phyloP scores from a whole-genome alignment of 2,888 invertebrate species.

The Peribatodes rhomboidaria region DNA sequence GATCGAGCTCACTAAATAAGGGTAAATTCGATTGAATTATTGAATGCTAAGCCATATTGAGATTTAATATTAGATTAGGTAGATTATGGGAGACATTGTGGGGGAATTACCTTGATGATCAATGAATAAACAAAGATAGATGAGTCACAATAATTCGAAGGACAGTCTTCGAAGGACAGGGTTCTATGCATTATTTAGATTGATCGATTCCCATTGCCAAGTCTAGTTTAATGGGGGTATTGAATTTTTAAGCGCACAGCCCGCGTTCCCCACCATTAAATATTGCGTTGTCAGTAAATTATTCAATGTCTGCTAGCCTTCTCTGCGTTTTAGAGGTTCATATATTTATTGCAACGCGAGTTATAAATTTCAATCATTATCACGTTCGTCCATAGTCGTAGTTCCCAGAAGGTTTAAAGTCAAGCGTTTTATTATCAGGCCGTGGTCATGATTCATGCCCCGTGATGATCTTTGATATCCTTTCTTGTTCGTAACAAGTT shows the following conservation, averaged over 20 bases:
- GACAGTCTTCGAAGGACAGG: slow-evolving; percentile 45
- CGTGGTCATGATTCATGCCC: slow-evolving; percentile 69
- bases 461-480: slow-evolving; percentile 76
- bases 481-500: slow-evolving; percentile 67
- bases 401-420: slow-evolving; percentile 73
- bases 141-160: slow-evolving; percentile 37
- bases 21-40: slow-evolving; percentile 66
- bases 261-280: slow-evolving; percentile 53
- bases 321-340: slow-evolving; percentile 21
- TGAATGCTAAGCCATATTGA: slow-evolving; percentile 60
- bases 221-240: slow-evolving; percentile 55
- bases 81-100: slow-evolving; percentile 46
- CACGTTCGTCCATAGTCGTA: slow-evolving; percentile 57
- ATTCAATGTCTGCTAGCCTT: slow-evolving; percentile 30
- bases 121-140: slow-evolving; percentile 41
- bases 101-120: slow-evolving; percentile 39
- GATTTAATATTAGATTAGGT: slow-evolving; percentile 62
- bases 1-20: slow-evolving; percentile 44
- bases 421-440: slow-evolving; percentile 63
- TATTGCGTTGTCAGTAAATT: slow-evolving; percentile 52
- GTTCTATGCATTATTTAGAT: slow-evolving; percentile 60
- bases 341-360: slow-evolving; percentile 32
- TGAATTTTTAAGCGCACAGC: slow-evolving; percentile 59
- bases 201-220: slow-evolving; percentile 60
- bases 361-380: slow-evolving; percentile 47